Evolutionary conservation across 1,140 invertebrate species (phyloP), one percentile per base, ranked within the genome.

Genomic region (Lordiphosa stackelbergi): DNA sequence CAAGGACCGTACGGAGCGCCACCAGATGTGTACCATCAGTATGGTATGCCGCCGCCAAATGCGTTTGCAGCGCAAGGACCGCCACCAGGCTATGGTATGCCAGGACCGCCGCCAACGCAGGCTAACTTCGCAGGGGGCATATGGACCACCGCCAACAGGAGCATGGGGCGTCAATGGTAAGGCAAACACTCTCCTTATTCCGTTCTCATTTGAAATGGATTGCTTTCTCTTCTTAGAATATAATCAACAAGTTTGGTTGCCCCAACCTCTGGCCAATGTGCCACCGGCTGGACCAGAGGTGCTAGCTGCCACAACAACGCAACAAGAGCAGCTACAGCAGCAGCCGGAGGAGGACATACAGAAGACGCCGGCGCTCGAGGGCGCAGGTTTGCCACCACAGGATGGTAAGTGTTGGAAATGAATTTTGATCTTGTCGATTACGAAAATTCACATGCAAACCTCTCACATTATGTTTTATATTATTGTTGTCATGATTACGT

Each of bases 391-490:
- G 75, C 71, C 75, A 28, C 62, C 55, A 43, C 71, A 71, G 56
- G 75, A 79, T 37, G 75, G 75, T 79, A 83, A 79, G 75, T 79
- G 75, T 46, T 71, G 68, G 56, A 75, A 75, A 79, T 81, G 77
- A 75, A 79, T 43, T 71, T 55, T 49, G 31, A 11, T 54, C 65
- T 71, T 46, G 38, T 59, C 56, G 65, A 47, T 60, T 64, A 71
- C 63, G 51, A 79, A 70, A 71, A 79, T 79, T 79, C 77, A 79
- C 75, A 81, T 79, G 59, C 72, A 83, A 83, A 83, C 77, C 78
- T 83, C 69, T 79, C 75, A 79, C 68, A 75, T 79, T 79, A 81
- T 79, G 78, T 79, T 79, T 75, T 79, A 79, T 74, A 79, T 74
- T 74, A 75, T 66, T 79, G 77, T 79, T 79, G 66, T 81, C 75